Evolutionary conservation across 53 echinoderm and acorn worm species (phyloP).

Genomic region (Crossaster papposus): DNA sequence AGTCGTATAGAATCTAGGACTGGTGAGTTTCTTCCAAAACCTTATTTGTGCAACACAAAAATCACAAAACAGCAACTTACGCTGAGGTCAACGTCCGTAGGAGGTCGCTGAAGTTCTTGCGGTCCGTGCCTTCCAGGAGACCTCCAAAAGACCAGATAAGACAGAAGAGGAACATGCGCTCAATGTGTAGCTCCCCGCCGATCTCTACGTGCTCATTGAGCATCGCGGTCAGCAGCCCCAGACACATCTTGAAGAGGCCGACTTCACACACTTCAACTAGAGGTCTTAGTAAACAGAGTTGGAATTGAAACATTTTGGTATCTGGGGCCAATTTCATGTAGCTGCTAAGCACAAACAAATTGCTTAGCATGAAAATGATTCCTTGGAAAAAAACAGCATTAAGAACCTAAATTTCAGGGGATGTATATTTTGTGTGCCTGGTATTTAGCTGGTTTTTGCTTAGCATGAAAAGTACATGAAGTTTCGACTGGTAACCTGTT

Average conservation of each 20-base stretch:
- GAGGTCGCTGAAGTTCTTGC: slow-evolving; percentile 96
- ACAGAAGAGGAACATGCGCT: slow-evolving; percentile 93
- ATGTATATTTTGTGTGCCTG: too few species aligned
- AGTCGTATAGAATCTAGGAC: too few species aligned
- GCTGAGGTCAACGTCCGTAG: slow-evolving; percentile 93
- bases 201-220: slow-evolving; percentile 92
- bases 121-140: slow-evolving; percentile 83
- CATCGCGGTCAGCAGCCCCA: slow-evolving; percentile 96
- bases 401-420: too few species aligned
- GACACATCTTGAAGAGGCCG: slow-evolving; percentile 89
- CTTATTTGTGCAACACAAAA: background rate
- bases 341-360: too few species aligned
- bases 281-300: slow-evolving; percentile 64
- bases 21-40: too few species aligned
- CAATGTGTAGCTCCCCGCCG: slow-evolving; percentile 97
- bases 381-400: too few species aligned
- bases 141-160: slow-evolving; percentile 99
- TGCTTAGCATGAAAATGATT: too few species aligned
- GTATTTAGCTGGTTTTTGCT: too few species aligned
- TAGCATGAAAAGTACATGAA: too few species aligned
- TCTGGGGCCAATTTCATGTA: too few species aligned
- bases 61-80: slow-evolving; percentile 62
- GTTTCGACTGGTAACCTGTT: too few species aligned
- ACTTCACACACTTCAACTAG: slow-evolving; percentile 80
- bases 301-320: too few species aligned